Conservation (phyloP, 2,113 vertebrate genomes). For the Neomonachus schauinslandi region DNA sequence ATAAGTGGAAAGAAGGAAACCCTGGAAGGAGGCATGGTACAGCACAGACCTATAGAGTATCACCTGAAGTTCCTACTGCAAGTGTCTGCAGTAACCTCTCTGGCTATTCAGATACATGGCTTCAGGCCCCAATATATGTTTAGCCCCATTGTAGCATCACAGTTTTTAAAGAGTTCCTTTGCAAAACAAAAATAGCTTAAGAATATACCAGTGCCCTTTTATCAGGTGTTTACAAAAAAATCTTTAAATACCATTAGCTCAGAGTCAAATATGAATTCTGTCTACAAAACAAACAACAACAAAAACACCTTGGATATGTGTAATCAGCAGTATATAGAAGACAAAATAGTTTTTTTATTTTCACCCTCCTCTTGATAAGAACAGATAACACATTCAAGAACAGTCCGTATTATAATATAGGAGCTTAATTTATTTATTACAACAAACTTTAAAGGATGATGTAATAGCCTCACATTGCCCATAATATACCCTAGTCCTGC, state of each 20-base stretch:
- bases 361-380: background rate
- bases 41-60: background rate
- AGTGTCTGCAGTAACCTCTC: background rate
- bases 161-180: background rate
- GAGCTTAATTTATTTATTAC: background rate
- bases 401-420: background rate
- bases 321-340: background rate
- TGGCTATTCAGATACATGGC: background rate
- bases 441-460: background rate
- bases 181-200: conserved; percentile 7
- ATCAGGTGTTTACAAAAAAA: background rate
- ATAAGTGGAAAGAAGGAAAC: background rate
- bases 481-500: background rate
- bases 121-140: background rate
- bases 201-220: background rate
- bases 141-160: background rate
- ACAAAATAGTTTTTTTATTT: background rate
- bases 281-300: background rate
- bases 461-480: background rate
- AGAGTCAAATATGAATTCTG: conserved; percentile 32
- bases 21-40: background rate
- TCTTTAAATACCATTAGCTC: background rate
- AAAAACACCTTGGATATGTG: background rate
- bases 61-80: background rate
- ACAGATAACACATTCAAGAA: conserved; percentile 2